phyloP scores from a whole-genome alignment of 2,797 vertebrate species.

The Pseudochirops corinnae region DNA sequence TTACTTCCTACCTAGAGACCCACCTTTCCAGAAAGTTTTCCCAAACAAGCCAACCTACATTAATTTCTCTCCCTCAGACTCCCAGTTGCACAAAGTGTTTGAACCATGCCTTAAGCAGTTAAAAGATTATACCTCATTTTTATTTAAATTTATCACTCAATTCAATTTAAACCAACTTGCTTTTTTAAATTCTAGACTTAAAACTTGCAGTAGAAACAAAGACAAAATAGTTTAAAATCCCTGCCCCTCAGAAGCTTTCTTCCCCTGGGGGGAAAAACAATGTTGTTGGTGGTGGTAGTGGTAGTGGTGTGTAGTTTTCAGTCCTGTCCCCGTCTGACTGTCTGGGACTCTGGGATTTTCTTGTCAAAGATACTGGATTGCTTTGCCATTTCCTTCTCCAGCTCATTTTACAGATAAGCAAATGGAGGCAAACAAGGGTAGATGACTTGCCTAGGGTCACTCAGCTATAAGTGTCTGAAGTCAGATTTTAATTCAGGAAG shows the following conservation, averaged over 20 bases:
- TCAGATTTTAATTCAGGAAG: background rate
- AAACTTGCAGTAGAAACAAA: background rate
- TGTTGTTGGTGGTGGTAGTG: background rate
- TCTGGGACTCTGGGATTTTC: background rate
- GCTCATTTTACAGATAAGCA: background rate
- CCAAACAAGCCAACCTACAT: background rate
- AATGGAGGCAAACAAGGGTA: background rate
- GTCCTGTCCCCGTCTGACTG: background rate
- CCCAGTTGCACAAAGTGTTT: background rate
- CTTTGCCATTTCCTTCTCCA: background rate
- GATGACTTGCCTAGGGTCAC: background rate
- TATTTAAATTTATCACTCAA: background rate
- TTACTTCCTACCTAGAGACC: background rate
- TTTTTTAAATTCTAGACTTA: background rate
- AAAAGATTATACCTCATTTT: background rate
- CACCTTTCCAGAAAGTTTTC: background rate
- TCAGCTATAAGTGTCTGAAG: background rate
- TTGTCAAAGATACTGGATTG: background rate
- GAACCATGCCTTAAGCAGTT: background rate
- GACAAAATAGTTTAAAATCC: background rate
- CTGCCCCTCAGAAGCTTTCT: background rate
- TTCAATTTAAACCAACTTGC: background rate
- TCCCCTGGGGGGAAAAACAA: background rate
- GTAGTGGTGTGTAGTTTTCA: background rate
- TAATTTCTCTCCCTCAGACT: background rate